Base-by-base conservation (phyloP, 2,797 vertebrate species). In the Anisognathus igniventris region DNA sequence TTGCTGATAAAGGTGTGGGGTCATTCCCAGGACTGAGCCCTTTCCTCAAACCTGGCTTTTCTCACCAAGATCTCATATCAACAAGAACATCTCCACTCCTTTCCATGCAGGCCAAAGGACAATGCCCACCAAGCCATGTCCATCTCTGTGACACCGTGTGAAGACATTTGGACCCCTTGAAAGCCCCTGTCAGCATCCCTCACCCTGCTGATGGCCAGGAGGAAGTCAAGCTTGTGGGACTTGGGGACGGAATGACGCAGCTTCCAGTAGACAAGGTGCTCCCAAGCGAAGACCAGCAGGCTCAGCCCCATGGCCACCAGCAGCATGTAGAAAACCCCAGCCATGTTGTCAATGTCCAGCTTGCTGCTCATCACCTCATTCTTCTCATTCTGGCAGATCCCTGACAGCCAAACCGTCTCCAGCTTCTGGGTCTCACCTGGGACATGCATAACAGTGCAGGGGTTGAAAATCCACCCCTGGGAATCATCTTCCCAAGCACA, bases 311-410 rank as follows among this genome's bases (percentile, higher is more conserved):
- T 99, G 95, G 99, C 99, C 96, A 99, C 99, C 14, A 99, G 98
- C 92, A 99, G 98, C 99, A 99, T 99, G 97, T 99, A 99, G 98
- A 99, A 99, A 87, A 99, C 99, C 0, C 99, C 99, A 0, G 99
- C 99, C 99, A 99, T 99, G 98, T 99, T 99, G 98, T 99, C 99
- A 1, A 99, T 99, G 97, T 99, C 99, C 97, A 99, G 97, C 96
- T 99, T 99, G 97, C 99, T 99, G 98, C 99, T 99, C 98, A 99
- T 99, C 95, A 99, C 99, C 92, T 99, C 99, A 0, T 99, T 99
- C 98, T 99, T 99, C 98, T 99, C 99, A 2, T 99, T 99, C 97
- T 99, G 99, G 96, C 99, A 99, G 98, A 99, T 99, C 22, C 99
- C 99, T 0, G 99, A 99, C 65, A 99, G 97, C 99, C 99, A 99